Evolutionary conservation across 1,140 invertebrate genomes (phyloP).

Genomic region (Bombus cullumanus): DNA sequence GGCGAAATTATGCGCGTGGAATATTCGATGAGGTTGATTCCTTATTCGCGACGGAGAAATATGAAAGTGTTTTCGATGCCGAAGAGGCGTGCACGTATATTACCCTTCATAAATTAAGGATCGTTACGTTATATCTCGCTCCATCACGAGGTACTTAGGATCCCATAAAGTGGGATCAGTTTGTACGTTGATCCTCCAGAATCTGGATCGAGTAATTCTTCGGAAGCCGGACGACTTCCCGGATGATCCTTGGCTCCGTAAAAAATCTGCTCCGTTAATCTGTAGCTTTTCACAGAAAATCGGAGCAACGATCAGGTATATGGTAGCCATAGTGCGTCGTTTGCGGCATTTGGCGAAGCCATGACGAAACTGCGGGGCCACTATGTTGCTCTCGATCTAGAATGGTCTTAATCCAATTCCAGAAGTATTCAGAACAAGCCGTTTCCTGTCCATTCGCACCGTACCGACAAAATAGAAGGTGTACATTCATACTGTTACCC

Average conservation of each 20-base stretch:
- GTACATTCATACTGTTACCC: conserved; percentile 49
- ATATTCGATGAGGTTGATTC: conserved; percentile 16
- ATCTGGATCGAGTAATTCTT: neutral
- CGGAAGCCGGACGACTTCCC: conserved; percentile 41
- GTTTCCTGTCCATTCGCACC: conserved; percentile 78
- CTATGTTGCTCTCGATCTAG: conserved; percentile 40
- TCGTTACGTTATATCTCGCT: conserved; percentile 6
- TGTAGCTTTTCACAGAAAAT: conserved; percentile 32
- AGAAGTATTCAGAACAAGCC: conserved; percentile 71
- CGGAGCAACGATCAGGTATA: conserved; percentile 3
- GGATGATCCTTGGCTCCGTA: conserved; percentile 11
- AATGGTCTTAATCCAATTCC: conserved; percentile 74
- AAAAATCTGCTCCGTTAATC: conserved; percentile 43
- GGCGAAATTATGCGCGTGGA: conserved; percentile 32
- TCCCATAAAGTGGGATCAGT: neutral
- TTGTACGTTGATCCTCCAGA: neutral
- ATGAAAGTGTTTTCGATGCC: neutral
- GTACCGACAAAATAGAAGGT: conserved; percentile 68
- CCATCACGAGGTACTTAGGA: neutral
- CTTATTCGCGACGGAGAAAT: neutral
- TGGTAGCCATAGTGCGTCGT: neutral
- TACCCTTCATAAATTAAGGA: conserved; percentile 12
- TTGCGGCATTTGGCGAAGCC: conserved; percentile 37
- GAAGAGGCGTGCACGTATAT: neutral
- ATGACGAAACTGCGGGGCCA: conserved; percentile 49